Base-by-base conservation (phyloP, 2,797 vertebrate species). In the Sus cebifrons region DNA sequence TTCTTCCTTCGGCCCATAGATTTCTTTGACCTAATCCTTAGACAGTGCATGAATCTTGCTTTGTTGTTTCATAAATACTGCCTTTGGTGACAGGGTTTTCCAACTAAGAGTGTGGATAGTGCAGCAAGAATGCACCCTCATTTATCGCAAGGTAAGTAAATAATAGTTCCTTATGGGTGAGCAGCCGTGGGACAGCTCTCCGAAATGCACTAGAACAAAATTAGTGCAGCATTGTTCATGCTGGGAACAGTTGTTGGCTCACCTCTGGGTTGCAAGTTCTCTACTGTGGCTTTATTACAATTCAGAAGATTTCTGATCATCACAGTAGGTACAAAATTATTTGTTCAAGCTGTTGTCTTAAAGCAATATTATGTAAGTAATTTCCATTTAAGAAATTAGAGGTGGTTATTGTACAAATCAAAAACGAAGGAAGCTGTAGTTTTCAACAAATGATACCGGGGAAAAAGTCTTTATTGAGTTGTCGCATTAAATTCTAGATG, bases 81-180 rank as follows among this genome's bases (percentile, higher is more conserved):
- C 32, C 64, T 94, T 86, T 88, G 84, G 49, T 60, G 71, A 94
- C 12, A 73, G 89, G 64, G 67, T 25, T 79, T 29, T 95, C 79
- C 65, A 88, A 6, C 29, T 81, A 36, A 81, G 32, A 36, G n/a
- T 68, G 60, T 79, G 89, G 67, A 56, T 64, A 74, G 25, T 67
- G 20, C 56, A 65, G 25, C 17, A 40, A 81, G 85, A 56, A 32
- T 8, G 65, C 23, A n/a, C 52, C 82, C 58, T 92, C 56, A 29
- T 40, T 86, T 60, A 32, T 74, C 36, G 25, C 67, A 67, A 58
- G 60, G 86, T 74, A 74, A 29, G 44, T 64, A 89, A 75, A 36
- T 65, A 52, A 54, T 40, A 84, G 54, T 44, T 58, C 18, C 86
- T 67, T 58, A 40, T 2, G 40, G 27, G 60, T 25, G 67, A 86